A percentile compares a stretch with the other conserved stretches of the same genome.
These are phyloP conservation scores for Tenodera sinensis DNA, from an alignment of 2,888 invertebrate genomes.

Conservation along the genomic window DNA sequence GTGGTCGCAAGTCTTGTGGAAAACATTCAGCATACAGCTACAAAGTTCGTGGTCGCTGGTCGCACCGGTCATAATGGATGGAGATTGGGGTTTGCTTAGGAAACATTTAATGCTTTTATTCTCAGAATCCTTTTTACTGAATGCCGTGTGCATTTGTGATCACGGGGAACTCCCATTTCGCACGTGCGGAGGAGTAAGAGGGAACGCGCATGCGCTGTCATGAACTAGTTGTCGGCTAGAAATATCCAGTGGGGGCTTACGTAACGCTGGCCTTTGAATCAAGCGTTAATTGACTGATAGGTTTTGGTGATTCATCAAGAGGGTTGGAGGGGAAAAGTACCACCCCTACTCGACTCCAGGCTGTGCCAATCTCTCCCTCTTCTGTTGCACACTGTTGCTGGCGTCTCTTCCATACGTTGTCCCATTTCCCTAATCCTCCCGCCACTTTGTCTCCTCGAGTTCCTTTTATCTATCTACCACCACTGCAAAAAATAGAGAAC, in stretches of 20 bases:
- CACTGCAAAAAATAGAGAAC: not conserved
- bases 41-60: no score
- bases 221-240: not conserved
- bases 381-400: not conserved
- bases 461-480: not conserved
- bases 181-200: not conserved
- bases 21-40: no score
- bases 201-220: not conserved
- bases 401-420: not conserved
- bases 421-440: not conserved
- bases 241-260: not conserved
- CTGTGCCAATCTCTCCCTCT: not conserved
- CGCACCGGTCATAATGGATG: no score
- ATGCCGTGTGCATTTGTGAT: not conserved
- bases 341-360: not conserved
- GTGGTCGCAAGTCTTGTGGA: no score
- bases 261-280: constrained; percentile 11
- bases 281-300: constrained; percentile 28
- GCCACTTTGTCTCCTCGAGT: not conserved
- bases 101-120: no score
- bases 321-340: constrained; percentile 29
- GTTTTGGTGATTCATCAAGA: constrained; percentile 24
- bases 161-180: not conserved
- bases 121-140: no score
- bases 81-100: no score